Base-by-base conservation (phyloP, 2,113 vertebrate species). In the Urocitellus parryii region DNA sequence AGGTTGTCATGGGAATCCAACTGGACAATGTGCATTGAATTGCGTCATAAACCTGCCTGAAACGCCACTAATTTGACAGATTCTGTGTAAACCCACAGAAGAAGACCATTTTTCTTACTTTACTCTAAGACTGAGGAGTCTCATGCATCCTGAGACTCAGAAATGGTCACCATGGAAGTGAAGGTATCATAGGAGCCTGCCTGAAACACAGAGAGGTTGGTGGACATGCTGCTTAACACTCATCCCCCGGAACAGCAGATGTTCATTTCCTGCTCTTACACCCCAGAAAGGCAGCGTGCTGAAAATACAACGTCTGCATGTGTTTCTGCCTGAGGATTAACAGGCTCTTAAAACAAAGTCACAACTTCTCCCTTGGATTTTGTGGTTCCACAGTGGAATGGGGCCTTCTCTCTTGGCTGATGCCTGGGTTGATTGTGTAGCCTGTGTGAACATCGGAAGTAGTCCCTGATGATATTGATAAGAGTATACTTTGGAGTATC, bases 131-230 rank as follows among this genome's bases (percentile, higher is more conserved):
- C 8, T 1, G 27, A 4, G 27, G 27, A 4, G 27, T 34, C 32
- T 74, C 51, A 56, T 24, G 22, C 32, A 17, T 48, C 39, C 29
- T 18, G 42, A 88, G 53, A 48, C 1, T 39, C 67, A 61, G 20
- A n/a, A 45, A 53, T 32, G 39, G 25, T 18, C 3, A 0, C 1
- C 0, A 0, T 7, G 0, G 1, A 1, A 13, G n/a, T 25, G 2
- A 34, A 45, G 45, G 9, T 2, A 0, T 32, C 39, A 7, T 0
- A 0, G 39, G 27, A 8, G 0, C 32, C 42, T 56, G 3, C 32
- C n/a, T 0, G 3, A 39, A 51, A 65, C 2, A 29, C 12, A 39
- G 58, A 61, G 14, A 65, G 5, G 5, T 34, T 56, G 27, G 61
- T 29, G 77, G 22, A 45, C 18, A 20, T 0, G 5, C 29, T 4